Evolutionary conservation across 2,888 invertebrate species (phyloP).

Genomic region (Helicoverpa assulta): DNA sequence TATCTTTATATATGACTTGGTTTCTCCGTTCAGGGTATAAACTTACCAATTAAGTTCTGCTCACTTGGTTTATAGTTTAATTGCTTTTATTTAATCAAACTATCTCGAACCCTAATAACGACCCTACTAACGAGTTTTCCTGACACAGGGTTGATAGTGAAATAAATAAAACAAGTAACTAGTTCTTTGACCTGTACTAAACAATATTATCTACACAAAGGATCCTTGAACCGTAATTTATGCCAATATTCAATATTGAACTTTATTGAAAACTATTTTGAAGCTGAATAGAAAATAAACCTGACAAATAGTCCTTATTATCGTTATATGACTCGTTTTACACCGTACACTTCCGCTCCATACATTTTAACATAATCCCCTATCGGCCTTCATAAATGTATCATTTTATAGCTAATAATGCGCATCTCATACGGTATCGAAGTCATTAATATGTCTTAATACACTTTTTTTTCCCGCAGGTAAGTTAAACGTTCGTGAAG

Average conservation of each 20-base stretch:
- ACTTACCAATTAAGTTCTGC: too few species aligned
- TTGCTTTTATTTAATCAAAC: not conserved
- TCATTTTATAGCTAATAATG: slow-evolving; percentile 65
- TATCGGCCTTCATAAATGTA: slow-evolving; percentile 60
- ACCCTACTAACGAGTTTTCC: not conserved
- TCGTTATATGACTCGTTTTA: slow-evolving; percentile 23
- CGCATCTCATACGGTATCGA: slow-evolving; percentile 63
- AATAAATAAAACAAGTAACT: slow-evolving; percentile 11
- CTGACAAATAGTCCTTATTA: slow-evolving; percentile 27
- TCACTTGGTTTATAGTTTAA: too few species aligned
- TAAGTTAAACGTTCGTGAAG: slow-evolving; percentile 65
- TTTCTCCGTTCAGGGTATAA: too few species aligned
- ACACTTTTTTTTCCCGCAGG: slow-evolving; percentile 74
- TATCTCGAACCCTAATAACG: not conserved
- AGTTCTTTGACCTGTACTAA: slow-evolving; percentile 1
- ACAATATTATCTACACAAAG: not conserved
- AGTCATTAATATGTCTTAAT: slow-evolving; percentile 63
- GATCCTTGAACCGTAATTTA: not conserved
- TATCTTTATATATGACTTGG: too few species aligned
- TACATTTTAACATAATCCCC: slow-evolving; percentile 65
- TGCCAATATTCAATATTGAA: slow-evolving; percentile 26
- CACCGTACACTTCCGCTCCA: slow-evolving; percentile 61
- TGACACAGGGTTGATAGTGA: not conserved
- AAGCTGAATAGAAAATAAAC: slow-evolving; percentile 37
- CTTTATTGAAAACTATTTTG: slow-evolving; percentile 27